Percentiles rank a stretch among this genome's conserved stretches.
Evolutionary conservation across 2,113 vertebrate species (phyloP).

Genomic region (Delphinapterus leucas): DNA sequence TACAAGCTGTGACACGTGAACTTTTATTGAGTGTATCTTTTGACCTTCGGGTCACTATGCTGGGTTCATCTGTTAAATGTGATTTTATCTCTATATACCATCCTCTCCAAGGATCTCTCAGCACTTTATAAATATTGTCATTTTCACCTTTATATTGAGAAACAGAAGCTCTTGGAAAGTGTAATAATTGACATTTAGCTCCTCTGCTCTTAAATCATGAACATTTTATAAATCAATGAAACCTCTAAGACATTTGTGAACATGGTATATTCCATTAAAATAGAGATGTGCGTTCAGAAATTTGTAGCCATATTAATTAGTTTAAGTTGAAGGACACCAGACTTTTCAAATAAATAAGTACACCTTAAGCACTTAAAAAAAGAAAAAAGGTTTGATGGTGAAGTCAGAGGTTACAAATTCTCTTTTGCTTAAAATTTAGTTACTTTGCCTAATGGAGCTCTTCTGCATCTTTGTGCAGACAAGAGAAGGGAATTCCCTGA

Average conservation of each 20-base stretch:
- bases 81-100: background rate
- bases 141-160: background rate
- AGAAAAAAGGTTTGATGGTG: background rate
- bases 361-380: background rate
- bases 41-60: conserved; percentile 39
- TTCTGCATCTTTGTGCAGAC: background rate
- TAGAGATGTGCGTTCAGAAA: background rate
- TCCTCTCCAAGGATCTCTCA: background rate
- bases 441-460: background rate
- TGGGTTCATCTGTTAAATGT: conserved; percentile 43
- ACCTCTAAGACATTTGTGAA: background rate
- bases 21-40: conserved; percentile 44
- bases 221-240: background rate
- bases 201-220: background rate
- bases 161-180: conserved; percentile 33
- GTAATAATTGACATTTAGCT: background rate
- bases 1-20: conserved; percentile 36
- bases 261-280: background rate
- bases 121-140: conserved; percentile 44
- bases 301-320: background rate
- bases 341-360: background rate
- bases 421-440: background rate
- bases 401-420: background rate
- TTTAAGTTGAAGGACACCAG: background rate
- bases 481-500: background rate